Percentiles rank a stretch among this genome's conserved stretches.
phyloP scores from a whole-genome alignment of 1,140 invertebrate species.

The Homarus americanus region DNA sequence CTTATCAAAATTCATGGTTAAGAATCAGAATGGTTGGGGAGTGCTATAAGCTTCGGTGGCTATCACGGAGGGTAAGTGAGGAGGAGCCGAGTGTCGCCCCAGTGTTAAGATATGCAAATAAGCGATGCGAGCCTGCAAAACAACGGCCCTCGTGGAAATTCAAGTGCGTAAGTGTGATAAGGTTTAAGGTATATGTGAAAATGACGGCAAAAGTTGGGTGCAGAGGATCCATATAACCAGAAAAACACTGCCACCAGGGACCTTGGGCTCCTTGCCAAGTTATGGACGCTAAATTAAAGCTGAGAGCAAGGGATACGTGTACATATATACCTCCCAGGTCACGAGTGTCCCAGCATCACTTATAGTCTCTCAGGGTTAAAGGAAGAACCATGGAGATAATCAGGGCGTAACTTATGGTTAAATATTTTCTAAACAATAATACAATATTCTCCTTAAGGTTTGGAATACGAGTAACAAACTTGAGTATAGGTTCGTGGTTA shows the following conservation, averaged over 20 bases:
- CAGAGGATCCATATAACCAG: neutral
- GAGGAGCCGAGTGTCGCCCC: neutral
- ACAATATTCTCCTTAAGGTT: too few species aligned
- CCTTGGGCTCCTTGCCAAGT: neutral
- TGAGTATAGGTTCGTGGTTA: too few species aligned
- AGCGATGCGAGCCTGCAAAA: neutral
- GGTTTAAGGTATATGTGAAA: constrained; percentile 2
- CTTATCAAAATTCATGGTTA: neutral
- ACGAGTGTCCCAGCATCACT: too few species aligned
- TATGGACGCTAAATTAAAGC: too few species aligned
- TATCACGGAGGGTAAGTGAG: neutral
- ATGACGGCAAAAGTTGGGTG: neutral
- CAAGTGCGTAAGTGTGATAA: constrained; percentile 9
- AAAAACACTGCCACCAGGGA: neutral
- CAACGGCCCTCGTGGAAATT: constrained; percentile 7
- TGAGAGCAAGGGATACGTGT: too few species aligned
- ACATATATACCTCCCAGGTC: too few species aligned
- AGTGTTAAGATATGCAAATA: constrained; percentile 42
- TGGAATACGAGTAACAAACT: too few species aligned
- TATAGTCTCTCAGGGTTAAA: too few species aligned
- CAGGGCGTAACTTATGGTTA: too few species aligned
- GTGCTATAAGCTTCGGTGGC: neutral
- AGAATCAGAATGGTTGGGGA: neutral
- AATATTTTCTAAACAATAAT: too few species aligned
- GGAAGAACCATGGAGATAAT: too few species aligned